Evolutionary conservation across 1,140 invertebrate species (phyloP), one percentile per base, ranked within the genome.

Genomic region (Leptinotarsa undecemlineata): DNA sequence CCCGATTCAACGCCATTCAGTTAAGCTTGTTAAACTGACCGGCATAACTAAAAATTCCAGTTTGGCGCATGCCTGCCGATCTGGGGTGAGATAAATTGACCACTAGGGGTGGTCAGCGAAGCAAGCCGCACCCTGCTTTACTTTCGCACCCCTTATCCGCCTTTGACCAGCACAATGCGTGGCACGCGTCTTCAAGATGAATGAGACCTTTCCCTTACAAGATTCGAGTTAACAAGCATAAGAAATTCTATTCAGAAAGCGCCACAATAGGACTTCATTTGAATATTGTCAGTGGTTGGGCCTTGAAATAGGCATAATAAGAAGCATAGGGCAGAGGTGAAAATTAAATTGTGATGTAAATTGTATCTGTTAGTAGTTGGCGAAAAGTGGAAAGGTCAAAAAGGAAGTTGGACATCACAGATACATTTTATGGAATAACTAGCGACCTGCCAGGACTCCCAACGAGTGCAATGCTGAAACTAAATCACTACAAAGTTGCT

Each of bases 81-180:
- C 57, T 67, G 72, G 73, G 20, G 73, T 57, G 51, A 57, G 51
- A 57, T 57, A 19, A 67, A 70, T 70, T 81, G 80, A 81, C 80
- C 80, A 79, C 75, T 78, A 75, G 75, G 79, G 80, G 78, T 81
- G 80, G 78, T 79, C 80, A 81, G 76, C 77, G 74, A 78, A 79
- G 78, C 78, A 79, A 76, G 79, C 80, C 76, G 74, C 74, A 74
- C 78, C 80, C 51, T 74, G 73, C 64, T 61, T 75, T 71, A 70
- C 71, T 42, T 73, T 63, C 33, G 51, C 75, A 73, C 62, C 77
- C 75, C 69, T 57, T 57, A 68, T 48, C 19, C 62, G 51, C 63
- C 20, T 68, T 72, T 72, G 68, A 70, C 73, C 73, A 62, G 21
- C 66, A 72, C 61, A 69, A 66, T 68, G 48, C 63, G 57, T 63